Base-by-base conservation (phyloP, 2,113 vertebrate species). In the Meleagris gallopavo region DNA sequence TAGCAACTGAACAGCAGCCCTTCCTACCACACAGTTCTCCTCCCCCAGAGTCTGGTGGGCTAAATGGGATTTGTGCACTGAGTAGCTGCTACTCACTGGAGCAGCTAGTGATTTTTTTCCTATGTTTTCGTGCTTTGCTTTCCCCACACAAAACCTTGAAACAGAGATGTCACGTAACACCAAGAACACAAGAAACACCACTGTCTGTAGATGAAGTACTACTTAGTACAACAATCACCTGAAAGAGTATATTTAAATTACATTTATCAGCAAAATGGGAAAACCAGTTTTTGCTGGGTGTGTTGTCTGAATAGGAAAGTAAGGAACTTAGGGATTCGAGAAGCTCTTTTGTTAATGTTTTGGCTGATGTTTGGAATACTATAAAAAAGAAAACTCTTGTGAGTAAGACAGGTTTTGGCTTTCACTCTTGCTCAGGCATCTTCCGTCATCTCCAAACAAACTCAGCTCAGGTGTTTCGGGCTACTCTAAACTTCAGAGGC, bases 401-500 rank as follows among this genome's bases (percentile, higher is more conserved):
- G 10, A 88, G 36, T 22, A 67, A 93, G 27, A 54, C 25, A 65
- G 41, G 30, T 13, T 89, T 85, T 73, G 61, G 29, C 40, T 64
- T 95, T 95, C 64, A 22, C 78, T 67, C 45, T 66, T 41, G 38
- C 22, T 64, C 62, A 36, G 0, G 1, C 52, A n/a, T 86, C 58
- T 82, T 83, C 75, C 66, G 73, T 12, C 3, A 0, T 38, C 85
- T 88, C 72, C 71, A 95, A 76, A 96, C 83, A 95, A 96, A 83
- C 36, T 88, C 83, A 45, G 34, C 90, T 92, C 84, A 54, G 67
- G 79, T 90, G 94, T 93, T 90, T 69, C 7, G 29, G 79, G n/a
- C 75, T 83, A 32, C 88, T 81, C 22, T 66, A 95, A 97, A 94
- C 84, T 88, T 91, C 60, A 93, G n/a, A 83, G 36, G 79, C 89